phyloP scores from a whole-genome alignment of 1,140 invertebrate species.

The Protaetia brevitarsis region DNA sequence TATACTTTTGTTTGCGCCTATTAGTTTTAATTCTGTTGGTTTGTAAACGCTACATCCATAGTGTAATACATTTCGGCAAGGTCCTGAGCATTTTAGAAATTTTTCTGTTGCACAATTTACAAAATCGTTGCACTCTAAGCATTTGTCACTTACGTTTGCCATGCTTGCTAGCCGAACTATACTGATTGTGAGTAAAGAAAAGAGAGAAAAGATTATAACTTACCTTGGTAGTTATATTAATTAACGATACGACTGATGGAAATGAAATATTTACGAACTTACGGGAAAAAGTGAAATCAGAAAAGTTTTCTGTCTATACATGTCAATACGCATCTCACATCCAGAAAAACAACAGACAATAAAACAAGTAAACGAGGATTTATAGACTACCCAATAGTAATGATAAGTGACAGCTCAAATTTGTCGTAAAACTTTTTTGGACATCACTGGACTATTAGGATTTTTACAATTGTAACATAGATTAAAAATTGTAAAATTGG shows the following conservation, averaged over 20 bases:
- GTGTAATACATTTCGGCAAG: too few species aligned
- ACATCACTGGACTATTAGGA: not conserved
- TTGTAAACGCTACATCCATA: too few species aligned
- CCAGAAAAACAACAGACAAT: conserved; percentile 21
- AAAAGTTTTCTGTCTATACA: not conserved
- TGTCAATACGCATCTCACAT: not conserved
- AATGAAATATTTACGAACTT: conserved; percentile 21
- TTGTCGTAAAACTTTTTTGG: not conserved
- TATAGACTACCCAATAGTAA: conserved; percentile 19
- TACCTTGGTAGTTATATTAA: conserved; percentile 4
- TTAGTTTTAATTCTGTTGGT: too few species aligned
- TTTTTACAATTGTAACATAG: not conserved
- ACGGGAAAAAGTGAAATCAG: conserved; percentile 4
- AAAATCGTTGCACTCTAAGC: too few species aligned
- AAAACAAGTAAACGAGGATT: conserved; percentile 1
- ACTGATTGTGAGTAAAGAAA: too few species aligned
- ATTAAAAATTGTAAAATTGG: not conserved
- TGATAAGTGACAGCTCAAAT: conserved; percentile 13
- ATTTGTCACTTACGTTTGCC: too few species aligned
- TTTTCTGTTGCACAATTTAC: too few species aligned
- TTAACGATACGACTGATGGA: not conserved
- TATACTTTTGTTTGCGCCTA: too few species aligned
- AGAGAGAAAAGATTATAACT: too few species aligned
- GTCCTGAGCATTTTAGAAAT: too few species aligned
- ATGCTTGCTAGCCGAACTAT: too few species aligned